Percentiles rank a stretch among this genome's conserved stretches.
Conservation (phyloP, 2,113 vertebrate genomes). For the Melanerpes formicivorus region DNA sequence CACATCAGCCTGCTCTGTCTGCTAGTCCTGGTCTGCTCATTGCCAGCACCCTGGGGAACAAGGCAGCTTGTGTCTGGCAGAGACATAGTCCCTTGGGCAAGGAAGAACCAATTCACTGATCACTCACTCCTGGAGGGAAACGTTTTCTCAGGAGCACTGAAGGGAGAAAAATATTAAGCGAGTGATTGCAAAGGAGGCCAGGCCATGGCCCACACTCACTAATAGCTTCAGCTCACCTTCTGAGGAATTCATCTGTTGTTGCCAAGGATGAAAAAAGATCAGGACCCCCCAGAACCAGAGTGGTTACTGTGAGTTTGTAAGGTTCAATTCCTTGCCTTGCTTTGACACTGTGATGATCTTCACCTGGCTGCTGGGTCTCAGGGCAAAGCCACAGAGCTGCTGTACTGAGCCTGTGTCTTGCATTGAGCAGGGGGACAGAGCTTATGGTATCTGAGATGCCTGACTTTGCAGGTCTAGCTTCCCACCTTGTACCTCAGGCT, state of each 20-base stretch:
- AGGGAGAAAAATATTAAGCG: neutral
- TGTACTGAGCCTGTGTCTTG: no score
- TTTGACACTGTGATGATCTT: neutral
- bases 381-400: neutral
- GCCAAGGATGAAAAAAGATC: neutral
- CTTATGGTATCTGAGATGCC: accelerated
- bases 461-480: neutral
- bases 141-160: neutral
- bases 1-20: neutral
- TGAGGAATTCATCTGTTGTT: neutral
- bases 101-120: neutral
- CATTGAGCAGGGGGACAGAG: accelerated
- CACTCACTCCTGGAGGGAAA: neutral
- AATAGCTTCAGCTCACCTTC: neutral
- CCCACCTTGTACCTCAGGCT: neutral
- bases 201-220: neutral
- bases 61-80: neutral
- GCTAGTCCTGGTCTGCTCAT: accelerated
- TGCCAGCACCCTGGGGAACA: neutral
- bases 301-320: neutral
- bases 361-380: neutral
- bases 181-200: neutral
- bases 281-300: neutral
- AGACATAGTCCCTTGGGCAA: neutral
- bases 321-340: neutral